phyloP scores from a whole-genome alignment of 2,797 vertebrate genomes.

The Coccyzus lansbergi region DNA sequence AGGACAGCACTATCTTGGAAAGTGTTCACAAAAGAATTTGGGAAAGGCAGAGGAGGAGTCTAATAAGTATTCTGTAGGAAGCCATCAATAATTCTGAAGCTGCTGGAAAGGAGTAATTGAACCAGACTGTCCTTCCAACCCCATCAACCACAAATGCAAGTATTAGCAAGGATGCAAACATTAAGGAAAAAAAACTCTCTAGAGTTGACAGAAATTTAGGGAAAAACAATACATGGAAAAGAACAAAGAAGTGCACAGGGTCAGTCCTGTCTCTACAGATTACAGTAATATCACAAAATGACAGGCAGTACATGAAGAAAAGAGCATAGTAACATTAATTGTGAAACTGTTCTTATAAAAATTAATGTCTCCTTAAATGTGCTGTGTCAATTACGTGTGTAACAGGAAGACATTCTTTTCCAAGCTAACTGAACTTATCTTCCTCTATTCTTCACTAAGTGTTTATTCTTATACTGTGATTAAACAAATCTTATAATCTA shows the following conservation, averaged over 20 bases:
- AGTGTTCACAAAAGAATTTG: neutral
- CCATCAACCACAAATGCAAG: neutral
- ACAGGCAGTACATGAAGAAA: neutral
- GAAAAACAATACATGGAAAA: neutral
- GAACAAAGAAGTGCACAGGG: neutral
- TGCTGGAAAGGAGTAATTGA: neutral
- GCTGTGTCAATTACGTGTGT: neutral
- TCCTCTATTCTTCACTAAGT: neutral
- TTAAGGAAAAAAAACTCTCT: neutral
- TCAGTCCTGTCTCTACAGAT: neutral
- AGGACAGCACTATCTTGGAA: constrained; percentile 1
- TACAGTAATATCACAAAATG: neutral
- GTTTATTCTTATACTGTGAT: neutral
- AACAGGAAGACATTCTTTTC: neutral
- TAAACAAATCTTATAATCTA: neutral
- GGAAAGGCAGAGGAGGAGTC: neutral
- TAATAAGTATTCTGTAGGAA: neutral
- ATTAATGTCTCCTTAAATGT: neutral
- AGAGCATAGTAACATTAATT: neutral
- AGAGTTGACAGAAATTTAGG: neutral
- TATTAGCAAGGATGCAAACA: neutral
- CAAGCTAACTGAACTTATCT: neutral
- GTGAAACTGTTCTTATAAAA: neutral
- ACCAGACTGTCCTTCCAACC: neutral
- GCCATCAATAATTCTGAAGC: neutral